A percentile compares a stretch with the other conserved stretches of the same genome.
phyloP scores from a whole-genome alignment of 2,888 invertebrate species.

The Thumatha senex region DNA sequence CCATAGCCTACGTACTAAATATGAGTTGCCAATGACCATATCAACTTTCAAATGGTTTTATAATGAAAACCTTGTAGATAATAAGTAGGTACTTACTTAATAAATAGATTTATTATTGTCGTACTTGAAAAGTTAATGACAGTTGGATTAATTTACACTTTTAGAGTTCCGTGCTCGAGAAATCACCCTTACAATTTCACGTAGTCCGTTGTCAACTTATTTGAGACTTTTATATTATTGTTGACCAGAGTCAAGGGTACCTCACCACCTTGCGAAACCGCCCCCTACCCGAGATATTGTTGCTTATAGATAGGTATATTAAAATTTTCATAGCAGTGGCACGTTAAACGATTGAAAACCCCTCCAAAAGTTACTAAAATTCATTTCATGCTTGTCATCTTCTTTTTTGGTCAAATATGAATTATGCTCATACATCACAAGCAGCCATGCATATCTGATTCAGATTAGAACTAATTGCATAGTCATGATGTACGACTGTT shows the following conservation, averaged over 20 bases:
- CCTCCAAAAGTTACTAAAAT: too few species aligned
- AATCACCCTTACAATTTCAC: too few species aligned
- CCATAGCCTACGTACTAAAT: conserved; percentile 9
- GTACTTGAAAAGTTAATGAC: conserved; percentile 12
- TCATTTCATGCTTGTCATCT: too few species aligned
- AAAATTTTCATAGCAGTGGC: too few species aligned
- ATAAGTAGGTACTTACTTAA: conserved; percentile 22
- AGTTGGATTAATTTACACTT: background rate
- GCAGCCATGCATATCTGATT: conserved; percentile 42
- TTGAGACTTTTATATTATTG: too few species aligned
- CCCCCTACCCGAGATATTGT: too few species aligned
- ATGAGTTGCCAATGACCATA: conserved; percentile 18
- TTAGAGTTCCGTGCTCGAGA: background rate
- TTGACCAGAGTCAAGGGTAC: too few species aligned
- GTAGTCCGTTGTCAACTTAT: too few species aligned
- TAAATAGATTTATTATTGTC: conserved; percentile 10
- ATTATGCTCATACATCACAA: conserved; percentile 23
- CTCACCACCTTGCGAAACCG: too few species aligned
- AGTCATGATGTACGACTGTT: conserved; percentile 36
- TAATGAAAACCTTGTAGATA: conserved; percentile 16
- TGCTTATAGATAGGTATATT: too few species aligned
- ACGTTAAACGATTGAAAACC: too few species aligned
- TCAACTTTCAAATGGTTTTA: conserved; percentile 25
- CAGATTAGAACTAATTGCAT: conserved; percentile 47
- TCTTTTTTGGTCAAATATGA: conserved; percentile 6